Conservation (phyloP, 2,113 vertebrate species). For the Bungarus multicinctus region DNA sequence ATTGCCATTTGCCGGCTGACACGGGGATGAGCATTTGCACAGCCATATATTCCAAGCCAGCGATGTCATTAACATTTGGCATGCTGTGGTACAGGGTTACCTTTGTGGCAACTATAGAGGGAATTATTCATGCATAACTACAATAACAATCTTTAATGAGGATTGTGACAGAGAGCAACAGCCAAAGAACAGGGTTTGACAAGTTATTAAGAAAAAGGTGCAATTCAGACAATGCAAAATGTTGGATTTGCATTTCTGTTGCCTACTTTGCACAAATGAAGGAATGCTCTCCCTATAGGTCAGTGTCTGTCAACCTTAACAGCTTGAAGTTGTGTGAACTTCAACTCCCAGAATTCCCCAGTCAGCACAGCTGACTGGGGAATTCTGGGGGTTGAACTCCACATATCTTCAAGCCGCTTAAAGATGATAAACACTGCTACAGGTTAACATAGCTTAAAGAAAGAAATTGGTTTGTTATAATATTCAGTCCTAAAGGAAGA, state of each 20-base stretch:
- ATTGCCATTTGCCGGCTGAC: conserved; percentile 55
- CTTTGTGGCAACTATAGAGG: conserved; percentile 29
- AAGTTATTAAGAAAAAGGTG: neutral
- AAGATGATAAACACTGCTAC: neutral
- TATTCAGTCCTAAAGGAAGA: neutral
- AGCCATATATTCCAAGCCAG: conserved; percentile 43
- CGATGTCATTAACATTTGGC: conserved; percentile 54
- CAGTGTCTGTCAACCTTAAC: neutral
- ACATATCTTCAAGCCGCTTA: neutral
- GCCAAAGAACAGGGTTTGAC: neutral
- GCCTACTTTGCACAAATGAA: neutral
- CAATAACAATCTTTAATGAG: neutral
- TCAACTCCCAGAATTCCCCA: neutral
- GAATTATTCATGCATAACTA: conserved; percentile 56
- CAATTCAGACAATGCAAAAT: neutral
- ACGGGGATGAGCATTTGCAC: conserved; percentile 31
- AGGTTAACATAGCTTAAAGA: neutral
- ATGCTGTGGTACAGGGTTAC: conserved; percentile 24
- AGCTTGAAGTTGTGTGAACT: neutral
- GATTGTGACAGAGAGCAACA: neutral
- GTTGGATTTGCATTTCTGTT: too few species aligned
- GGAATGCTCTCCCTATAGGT: neutral
- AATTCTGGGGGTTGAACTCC: neutral
- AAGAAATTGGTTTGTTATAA: neutral
- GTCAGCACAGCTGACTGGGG: neutral